Conservation (phyloP, 2,797 vertebrate genomes). For the Australoheros facetus region DNA sequence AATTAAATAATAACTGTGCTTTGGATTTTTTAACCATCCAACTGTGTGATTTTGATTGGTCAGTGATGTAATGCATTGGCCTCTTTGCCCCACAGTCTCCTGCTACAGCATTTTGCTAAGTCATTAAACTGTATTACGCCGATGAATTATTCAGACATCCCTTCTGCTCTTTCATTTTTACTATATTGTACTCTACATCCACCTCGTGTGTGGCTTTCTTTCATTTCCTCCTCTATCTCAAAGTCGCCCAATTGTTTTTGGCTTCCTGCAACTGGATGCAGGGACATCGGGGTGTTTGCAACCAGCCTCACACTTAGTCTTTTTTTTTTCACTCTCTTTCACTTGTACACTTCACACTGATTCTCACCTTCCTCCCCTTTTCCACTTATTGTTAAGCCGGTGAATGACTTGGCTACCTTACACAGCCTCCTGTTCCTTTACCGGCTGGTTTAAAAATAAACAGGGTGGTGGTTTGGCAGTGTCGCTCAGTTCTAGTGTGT, state of each 20-base stretch:
- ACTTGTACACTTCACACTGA: slow-evolving; percentile 42
- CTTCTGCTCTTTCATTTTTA: slow-evolving; percentile 19
- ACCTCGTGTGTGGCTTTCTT: slow-evolving; percentile 14
- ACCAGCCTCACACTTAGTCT: slow-evolving; percentile 4
- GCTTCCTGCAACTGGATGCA: slow-evolving; percentile 57
- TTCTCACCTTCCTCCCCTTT: slow-evolving; percentile 55
- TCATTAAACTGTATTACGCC: slow-evolving; percentile 51
- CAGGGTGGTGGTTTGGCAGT: slow-evolving; percentile 51
- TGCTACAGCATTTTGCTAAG: slow-evolving; percentile 56
- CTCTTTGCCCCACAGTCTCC: slow-evolving; percentile 26
- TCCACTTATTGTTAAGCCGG: slow-evolving; percentile 62
- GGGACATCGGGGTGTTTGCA: slow-evolving; percentile 21
- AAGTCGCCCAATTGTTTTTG: slow-evolving; percentile 54
- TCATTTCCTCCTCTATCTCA: slow-evolving; percentile 20
- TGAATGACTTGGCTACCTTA: slow-evolving; percentile 54
- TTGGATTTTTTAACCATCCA: slow-evolving; percentile 46
- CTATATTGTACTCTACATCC: slow-evolving; percentile 19
- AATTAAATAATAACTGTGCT: slow-evolving; percentile 57
- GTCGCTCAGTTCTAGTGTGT: slow-evolving; percentile 58
- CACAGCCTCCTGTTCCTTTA: slow-evolving; percentile 51
- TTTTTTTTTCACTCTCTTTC: slow-evolving; percentile 21
- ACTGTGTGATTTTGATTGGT: slow-evolving; percentile 44
- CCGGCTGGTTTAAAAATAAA: slow-evolving; percentile 66
- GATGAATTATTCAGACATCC: slow-evolving; percentile 64
- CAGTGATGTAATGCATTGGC: slow-evolving; percentile 41